Base-by-base conservation (phyloP, 2,888 invertebrate genomes). In the Lasius fuliginosus region DNA sequence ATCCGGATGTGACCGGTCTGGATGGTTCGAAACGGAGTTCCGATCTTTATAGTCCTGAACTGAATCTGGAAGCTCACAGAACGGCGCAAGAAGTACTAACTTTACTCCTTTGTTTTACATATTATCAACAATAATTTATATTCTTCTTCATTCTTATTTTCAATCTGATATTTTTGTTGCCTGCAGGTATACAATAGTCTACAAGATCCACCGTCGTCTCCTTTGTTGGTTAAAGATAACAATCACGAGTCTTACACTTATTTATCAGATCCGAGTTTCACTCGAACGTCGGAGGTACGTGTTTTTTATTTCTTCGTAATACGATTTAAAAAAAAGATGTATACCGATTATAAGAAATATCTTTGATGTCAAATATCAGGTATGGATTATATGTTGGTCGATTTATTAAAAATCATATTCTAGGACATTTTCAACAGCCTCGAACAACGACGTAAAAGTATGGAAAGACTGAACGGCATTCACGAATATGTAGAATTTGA, bases 361-460 rank as follows among this genome's bases (percentile, higher is more conserved):
- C 53, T 71, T 40, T 56, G 12, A 18, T 18, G 30, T 18, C 46
- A 23, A 23, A 42, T 4, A 18, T 49, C 49, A 8, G 49, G n/a
- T 8, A 53, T 53, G 8, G 1, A 53, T 53, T 46, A 46, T 46
- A 46, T 46, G 15, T 46, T 15, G 1, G 5, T 46, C 4, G 18
- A 18, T 46, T 53, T 53, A 49, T 49, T 6, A 53, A 12, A 42
- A 65, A 62, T 53, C 40, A 67, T 23, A 56, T 92, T 90, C 18
- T 84, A 94, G 94, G 94, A 94, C 65, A 94, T 95, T 79, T 93
- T 94, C 73, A 94, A 95, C 76, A 94, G 94, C 67, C 85, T 95
- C 40, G 94, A 95, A 79, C 93, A 94, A 83, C 92, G 93, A 56
- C 92, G 93, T 81, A 94, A 93, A 85, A 94, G 94, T 83, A 93